Percentiles rank a stretch among this genome's conserved stretches.
phyloP scores from a whole-genome alignment of 2,888 invertebrate genomes.

The Acheta domesticus region DNA sequence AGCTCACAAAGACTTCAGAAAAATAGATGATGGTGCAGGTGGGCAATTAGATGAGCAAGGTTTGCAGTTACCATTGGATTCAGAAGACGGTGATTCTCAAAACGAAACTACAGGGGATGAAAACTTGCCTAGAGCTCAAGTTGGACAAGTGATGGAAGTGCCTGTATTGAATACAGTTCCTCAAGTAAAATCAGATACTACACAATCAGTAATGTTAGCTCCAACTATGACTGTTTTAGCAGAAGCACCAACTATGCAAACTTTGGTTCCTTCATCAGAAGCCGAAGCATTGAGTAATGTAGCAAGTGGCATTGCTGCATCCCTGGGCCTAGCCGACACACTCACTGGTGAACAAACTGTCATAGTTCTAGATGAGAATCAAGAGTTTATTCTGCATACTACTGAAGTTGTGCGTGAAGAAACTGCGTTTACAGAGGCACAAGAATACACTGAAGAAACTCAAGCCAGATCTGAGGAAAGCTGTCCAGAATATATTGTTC shows the following conservation, averaged over 20 bases:
- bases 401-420: constrained; percentile 38
- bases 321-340: constrained; percentile 53
- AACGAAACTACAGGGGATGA: constrained; percentile 41
- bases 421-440: constrained; percentile 23
- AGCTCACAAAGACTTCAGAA: constrained; percentile 62
- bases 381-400: constrained; percentile 52
- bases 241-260: constrained; percentile 40
- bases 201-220: constrained; percentile 35
- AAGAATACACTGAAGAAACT: constrained; percentile 22
- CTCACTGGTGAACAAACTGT: constrained; percentile 35
- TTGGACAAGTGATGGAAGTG: constrained; percentile 36
- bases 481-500: constrained; percentile 41
- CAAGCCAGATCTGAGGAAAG: constrained; percentile 39
- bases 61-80: constrained; percentile 35
- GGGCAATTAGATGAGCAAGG: constrained; percentile 55
- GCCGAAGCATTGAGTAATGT: constrained; percentile 56
- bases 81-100: constrained; percentile 39
- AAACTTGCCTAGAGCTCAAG: constrained; percentile 25
- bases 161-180: constrained; percentile 38
- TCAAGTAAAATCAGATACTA: constrained; percentile 20
- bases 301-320: constrained; percentile 56
- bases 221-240: constrained; percentile 40
- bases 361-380: constrained; percentile 57
- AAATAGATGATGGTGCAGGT: constrained; percentile 53
- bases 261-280: constrained; percentile 53